Conservation (phyloP, 2,797 vertebrate species). For the Periophthalmus magnuspinnatus region DNA sequence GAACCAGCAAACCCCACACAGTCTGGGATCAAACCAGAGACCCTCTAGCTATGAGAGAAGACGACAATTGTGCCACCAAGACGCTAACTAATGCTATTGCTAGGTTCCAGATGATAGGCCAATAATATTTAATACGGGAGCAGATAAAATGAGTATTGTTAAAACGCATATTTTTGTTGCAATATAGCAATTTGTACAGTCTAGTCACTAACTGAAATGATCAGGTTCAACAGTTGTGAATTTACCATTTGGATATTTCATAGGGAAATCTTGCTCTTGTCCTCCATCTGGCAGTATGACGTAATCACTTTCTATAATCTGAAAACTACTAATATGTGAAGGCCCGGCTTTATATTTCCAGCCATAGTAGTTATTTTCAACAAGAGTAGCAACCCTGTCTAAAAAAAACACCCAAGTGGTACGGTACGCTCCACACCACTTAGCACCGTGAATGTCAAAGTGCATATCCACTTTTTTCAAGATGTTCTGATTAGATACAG, state of each 20-base stretch:
- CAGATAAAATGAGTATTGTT: too few relatives aligned
- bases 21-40: not conserved
- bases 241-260: too few relatives aligned
- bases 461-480: conserved; percentile 36
- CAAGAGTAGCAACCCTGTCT: not conserved
- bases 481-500: not conserved
- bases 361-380: not conserved
- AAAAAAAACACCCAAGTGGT: not conserved
- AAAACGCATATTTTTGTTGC: too few relatives aligned
- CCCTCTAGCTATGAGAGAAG: not conserved
- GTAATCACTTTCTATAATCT: too few relatives aligned
- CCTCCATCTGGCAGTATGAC: too few relatives aligned
- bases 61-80: not conserved
- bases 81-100: not conserved
- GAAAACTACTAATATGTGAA: too few relatives aligned
- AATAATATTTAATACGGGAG: too few relatives aligned
- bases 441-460: conserved; percentile 17
- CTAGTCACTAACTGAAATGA: too few relatives aligned
- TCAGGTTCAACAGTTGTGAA: too few relatives aligned
- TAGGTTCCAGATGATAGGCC: not conserved
- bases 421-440: not conserved
- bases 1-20: not conserved
- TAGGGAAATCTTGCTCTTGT: too few relatives aligned
- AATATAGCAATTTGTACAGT: not conserved
- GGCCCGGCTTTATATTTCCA: too few relatives aligned